These are phyloP conservation scores for Sebastes kiyomatsui DNA, from an alignment of 2,797 vertebrate genomes.

Conservation along the genomic window DNA sequence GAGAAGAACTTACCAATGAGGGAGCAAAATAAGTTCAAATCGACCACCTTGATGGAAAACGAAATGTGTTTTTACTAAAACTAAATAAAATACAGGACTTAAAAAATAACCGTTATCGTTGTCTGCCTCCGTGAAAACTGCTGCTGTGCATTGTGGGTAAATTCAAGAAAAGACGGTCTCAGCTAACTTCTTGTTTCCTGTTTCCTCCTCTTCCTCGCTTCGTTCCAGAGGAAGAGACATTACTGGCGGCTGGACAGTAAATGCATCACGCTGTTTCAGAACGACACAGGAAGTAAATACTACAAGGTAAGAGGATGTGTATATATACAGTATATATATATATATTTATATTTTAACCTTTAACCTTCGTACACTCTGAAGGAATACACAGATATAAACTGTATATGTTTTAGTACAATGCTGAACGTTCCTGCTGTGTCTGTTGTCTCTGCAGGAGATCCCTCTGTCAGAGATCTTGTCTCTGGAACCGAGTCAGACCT, in stretches of 20 bases:
- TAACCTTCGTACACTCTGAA: no score
- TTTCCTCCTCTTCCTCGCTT: not conserved
- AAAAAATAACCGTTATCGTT: not conserved
- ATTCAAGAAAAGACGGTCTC: not conserved
- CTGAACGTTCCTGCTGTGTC: no score
- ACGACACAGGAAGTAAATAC: conserved; percentile 96
- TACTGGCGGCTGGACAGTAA: conserved; percentile 99
- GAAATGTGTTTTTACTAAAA: not conserved
- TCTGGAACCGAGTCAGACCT: conserved; percentile 89
- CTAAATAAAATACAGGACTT: not conserved
- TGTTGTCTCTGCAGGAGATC: conserved; percentile 87
- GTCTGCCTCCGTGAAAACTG: not conserved
- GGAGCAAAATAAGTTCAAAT: no score
- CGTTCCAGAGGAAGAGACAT: conserved; percentile 91
- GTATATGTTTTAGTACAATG: no score
- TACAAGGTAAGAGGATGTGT: conserved; percentile 87
- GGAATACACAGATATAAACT: no score
- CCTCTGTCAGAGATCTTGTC: conserved; percentile 95
- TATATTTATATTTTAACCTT: no score
- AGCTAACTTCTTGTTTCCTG: not conserved
- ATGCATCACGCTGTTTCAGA: conserved; percentile 96
- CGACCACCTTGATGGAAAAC: not conserved
- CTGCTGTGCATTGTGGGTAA: not conserved
- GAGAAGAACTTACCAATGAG: not conserved
- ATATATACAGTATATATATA: no score